phyloP scores from a whole-genome alignment of 2,113 vertebrate genomes.

The Oreochromis tanganicae region DNA sequence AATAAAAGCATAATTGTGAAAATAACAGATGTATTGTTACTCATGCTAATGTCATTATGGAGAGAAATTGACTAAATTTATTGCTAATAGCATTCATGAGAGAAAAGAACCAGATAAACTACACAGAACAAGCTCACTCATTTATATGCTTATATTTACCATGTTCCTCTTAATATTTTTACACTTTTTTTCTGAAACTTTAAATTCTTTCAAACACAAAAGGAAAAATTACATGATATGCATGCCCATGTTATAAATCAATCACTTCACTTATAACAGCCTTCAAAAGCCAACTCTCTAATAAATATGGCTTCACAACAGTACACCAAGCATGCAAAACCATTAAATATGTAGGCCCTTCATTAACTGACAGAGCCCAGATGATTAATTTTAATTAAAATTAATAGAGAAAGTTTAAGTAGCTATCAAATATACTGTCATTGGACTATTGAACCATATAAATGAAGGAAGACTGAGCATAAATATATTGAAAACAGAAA shows the following conservation, averaged over 20 bases:
- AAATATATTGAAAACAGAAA: neutral
- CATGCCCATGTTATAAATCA: slow-evolving; percentile 23
- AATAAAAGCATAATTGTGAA: neutral
- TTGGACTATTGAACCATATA: neutral
- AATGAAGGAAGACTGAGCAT: neutral
- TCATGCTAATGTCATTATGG: neutral
- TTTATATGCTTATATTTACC: neutral
- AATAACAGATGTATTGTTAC: neutral
- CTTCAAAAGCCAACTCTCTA: slow-evolving; percentile 18
- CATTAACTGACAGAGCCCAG: neutral
- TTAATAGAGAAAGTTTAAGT: neutral
- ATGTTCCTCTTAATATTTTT: neutral
- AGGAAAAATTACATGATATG: neutral
- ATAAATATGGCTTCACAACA: slow-evolving; percentile 35
- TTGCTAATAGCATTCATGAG: neutral
- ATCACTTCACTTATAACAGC: slow-evolving; percentile 37
- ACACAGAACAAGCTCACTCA: neutral
- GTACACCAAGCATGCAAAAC: neutral
- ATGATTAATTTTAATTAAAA: neutral
- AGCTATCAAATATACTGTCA: neutral
- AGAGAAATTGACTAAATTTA: neutral
- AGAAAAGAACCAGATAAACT: neutral
- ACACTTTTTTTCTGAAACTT: neutral
- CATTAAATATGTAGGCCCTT: slow-evolving; percentile 27
- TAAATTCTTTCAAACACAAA: neutral